phyloP scores from a whole-genome alignment of 2,888 invertebrate species.

The Sthenelais limicola region DNA sequence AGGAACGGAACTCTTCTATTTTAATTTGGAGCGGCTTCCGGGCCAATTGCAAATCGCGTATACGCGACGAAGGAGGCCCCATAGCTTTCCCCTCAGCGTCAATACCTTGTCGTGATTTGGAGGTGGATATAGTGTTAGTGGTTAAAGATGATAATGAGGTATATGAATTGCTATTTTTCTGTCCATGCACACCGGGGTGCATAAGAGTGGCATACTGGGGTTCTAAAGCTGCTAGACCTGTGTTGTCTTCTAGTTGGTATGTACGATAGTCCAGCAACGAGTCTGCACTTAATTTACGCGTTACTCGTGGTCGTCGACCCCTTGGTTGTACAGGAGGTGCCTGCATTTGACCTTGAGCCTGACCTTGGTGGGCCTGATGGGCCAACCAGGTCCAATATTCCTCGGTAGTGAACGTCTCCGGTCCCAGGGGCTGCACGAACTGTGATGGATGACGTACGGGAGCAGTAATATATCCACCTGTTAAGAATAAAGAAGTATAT shows the following conservation, averaged over 20 bases:
- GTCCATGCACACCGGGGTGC: conserved; percentile 28
- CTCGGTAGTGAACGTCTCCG: conserved; percentile 47
- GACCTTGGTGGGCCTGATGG: conserved; percentile 5
- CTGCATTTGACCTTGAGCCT: conserved; percentile 22
- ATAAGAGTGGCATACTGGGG: conserved; percentile 24
- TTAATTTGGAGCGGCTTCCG: conserved; percentile 69
- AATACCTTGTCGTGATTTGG: conserved; percentile 14
- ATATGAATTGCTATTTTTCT: conserved; percentile 37
- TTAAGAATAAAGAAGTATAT: not conserved
- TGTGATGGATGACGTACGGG: conserved; percentile 15
- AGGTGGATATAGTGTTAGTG: conserved; percentile 12
- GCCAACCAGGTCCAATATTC: conserved; percentile 53
- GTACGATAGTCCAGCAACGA: conserved; percentile 61
- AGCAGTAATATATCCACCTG: conserved; percentile 13
- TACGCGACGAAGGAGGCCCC: conserved; percentile 40
- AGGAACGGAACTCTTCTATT: conserved; percentile 69
- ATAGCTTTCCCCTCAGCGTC: conserved; percentile 31
- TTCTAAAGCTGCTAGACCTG: conserved; percentile 42
- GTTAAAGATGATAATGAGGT: conserved; percentile 37
- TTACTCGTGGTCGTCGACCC: conserved; percentile 42
- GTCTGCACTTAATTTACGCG: conserved; percentile 62
- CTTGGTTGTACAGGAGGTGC: not conserved
- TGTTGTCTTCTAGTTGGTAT: conserved; percentile 61
- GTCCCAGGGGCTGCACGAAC: conserved; percentile 24
- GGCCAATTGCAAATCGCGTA: conserved; percentile 60